Evolutionary conservation across 2,888 invertebrate genomes (phyloP).

Genomic region (Drosophila helvetica): DNA sequence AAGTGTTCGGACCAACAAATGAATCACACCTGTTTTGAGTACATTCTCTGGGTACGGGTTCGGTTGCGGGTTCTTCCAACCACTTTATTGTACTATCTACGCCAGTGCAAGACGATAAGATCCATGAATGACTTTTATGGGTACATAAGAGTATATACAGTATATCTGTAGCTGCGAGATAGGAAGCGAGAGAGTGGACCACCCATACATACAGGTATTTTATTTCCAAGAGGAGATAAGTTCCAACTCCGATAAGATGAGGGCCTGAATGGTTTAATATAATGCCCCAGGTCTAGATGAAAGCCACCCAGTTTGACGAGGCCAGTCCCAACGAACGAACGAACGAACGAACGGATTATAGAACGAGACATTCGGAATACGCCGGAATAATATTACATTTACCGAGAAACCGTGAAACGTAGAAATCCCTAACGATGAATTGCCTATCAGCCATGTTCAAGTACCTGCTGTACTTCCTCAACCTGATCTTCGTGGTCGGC

Average conservation of each 20-base stretch:
- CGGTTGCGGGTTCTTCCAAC: not conserved
- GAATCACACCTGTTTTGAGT: slow-evolving; percentile 27
- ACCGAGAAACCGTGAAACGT: slow-evolving; percentile 23
- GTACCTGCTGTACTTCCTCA: slow-evolving; percentile 81
- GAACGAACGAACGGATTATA: slow-evolving; percentile 34
- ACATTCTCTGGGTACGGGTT: slow-evolving; percentile 10
- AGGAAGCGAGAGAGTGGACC: slow-evolving; percentile 10
- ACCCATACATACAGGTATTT: slow-evolving; percentile 12
- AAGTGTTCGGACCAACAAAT: slow-evolving; percentile 4
- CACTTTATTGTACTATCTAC: slow-evolving; percentile 20
- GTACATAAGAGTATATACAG: slow-evolving; percentile 18
- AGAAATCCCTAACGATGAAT: slow-evolving; percentile 72
- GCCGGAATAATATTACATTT: not conserved
- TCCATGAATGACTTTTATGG: slow-evolving; percentile 25
- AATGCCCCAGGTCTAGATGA: slow-evolving; percentile 48
- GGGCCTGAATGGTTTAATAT: slow-evolving; percentile 46
- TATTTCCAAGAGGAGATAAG: slow-evolving; percentile 31
- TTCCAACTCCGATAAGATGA: slow-evolving; percentile 22
- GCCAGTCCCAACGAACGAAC: slow-evolving; percentile 48
- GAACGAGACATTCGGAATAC: slow-evolving; percentile 9
- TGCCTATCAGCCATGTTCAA: slow-evolving; percentile 77
- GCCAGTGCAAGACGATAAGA: slow-evolving; percentile 40
- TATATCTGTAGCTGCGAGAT: not conserved
- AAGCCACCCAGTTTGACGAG: slow-evolving; percentile 45
- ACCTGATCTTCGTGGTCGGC: slow-evolving; percentile 85